Base-by-base conservation (phyloP, 2,797 vertebrate species). In the Phalloptychus januarius region DNA sequence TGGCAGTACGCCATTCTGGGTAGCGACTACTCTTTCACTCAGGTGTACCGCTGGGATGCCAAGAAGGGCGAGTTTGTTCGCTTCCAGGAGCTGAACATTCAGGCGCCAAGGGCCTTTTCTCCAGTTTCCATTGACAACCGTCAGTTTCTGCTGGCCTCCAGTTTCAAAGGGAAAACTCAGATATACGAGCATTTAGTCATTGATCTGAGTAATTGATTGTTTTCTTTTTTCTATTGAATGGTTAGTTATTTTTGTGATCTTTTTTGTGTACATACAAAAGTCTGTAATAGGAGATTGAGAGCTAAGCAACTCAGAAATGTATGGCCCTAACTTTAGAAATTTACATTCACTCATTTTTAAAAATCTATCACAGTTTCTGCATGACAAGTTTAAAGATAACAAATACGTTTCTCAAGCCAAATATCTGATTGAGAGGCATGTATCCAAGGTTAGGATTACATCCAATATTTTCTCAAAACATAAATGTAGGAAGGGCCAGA, bases 1-100 rank as follows among this genome's bases (percentile, higher is more conserved):
- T 98, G 98, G 92, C 98, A 99, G 91, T 99, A 99, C 74, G 97
- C 97, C 89, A 97, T 99, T 92, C 96, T 99, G 84, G 98, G 98
- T 90, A 99, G 97, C 85, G 98, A 99, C 94, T 99, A 98, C 94
- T 98, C 98, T 88, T 99, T 99, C 86, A 98, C 98, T 74, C 97
- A 98, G 95, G 97, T 99, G 74, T 99, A 98, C 94, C 98, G 97
- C 85, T 99, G 98, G 98, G 98, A 99, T 89, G 89, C 90, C 72
- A 97, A 97, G 90, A 97, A 97, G 90, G 95, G 95, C 82, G 95
- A 96, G 94, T 98, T 99, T 88, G 95, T 97, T 86, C 98, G 97
- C 86, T 99, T 99, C 95, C 98, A 99, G 93, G 98, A 99, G 95
- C 92, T 99, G 92, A 99, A 98, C 91, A 96, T 99, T 92, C 98